These are phyloP conservation scores for Monodelphis domestica DNA, from an alignment of 2,797 vertebrate species.

Conservation along the genomic window DNA sequence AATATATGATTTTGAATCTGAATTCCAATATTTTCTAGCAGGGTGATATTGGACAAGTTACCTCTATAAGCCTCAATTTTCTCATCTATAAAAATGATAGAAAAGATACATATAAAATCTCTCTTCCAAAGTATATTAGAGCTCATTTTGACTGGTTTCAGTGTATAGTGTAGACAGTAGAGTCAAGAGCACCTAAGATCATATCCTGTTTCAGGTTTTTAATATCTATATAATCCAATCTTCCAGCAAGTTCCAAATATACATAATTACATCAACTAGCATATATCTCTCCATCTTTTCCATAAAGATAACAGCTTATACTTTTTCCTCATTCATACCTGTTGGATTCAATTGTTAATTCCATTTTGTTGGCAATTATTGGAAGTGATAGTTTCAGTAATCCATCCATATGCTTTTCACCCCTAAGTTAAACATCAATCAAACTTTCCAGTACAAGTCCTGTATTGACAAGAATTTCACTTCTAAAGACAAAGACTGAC, in stretches of 20 bases:
- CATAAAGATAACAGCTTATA: background rate
- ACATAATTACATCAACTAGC: background rate
- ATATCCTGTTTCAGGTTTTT: background rate
- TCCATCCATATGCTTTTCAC: too few species aligned
- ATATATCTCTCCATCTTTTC: background rate
- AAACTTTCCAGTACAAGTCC: too few species aligned
- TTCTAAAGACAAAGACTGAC: too few species aligned
- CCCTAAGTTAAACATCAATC: too few species aligned
- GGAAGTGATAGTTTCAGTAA: too few species aligned
- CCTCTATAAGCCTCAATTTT: background rate
- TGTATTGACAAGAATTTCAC: too few species aligned
- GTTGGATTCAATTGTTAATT: too few species aligned
- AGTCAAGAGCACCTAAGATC: background rate
- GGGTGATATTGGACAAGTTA: background rate
- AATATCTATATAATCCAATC: background rate
- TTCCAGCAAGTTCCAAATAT: background rate
- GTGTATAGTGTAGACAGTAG: background rate
- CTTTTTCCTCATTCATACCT: too few species aligned
- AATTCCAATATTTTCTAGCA: background rate
- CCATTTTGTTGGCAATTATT: too few species aligned
- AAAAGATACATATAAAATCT: background rate
- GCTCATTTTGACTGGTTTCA: background rate
- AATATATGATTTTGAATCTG: background rate
- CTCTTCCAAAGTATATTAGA: background rate
- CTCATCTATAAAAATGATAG: background rate